phyloP scores from a whole-genome alignment of 53 echinoderm and acorn worm species.

The Echinometra lucunter region DNA sequence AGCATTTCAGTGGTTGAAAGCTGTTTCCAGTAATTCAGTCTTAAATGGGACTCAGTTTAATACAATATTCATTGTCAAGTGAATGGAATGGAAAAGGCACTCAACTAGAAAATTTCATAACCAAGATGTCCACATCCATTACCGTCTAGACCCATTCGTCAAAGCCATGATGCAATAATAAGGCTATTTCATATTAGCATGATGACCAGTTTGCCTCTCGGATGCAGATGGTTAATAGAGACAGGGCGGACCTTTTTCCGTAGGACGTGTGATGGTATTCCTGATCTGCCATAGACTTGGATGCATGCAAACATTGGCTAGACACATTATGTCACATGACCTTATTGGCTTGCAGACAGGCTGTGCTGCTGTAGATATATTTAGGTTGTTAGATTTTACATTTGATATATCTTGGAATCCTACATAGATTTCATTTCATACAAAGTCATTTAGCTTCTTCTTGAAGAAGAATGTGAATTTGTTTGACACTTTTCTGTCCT shows the following conservation, averaged over 20 bases:
- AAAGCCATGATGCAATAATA: neutral
- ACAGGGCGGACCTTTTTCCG: neutral
- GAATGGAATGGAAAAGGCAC: constrained; percentile 27
- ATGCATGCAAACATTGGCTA: constrained; percentile 56
- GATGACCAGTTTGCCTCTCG: constrained; percentile 20
- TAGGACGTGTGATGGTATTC: constrained; percentile 2
- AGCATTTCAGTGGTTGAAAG: neutral
- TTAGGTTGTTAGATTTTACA: neutral
- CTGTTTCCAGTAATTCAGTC: neutral
- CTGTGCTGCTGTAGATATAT: neutral
- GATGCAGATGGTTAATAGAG: neutral
- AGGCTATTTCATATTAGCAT: neutral
- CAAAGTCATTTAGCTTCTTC: neutral
- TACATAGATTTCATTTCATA: neutral
- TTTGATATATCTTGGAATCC: neutral
- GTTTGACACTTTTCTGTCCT: too few species aligned
- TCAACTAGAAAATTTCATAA: constrained; percentile 27
- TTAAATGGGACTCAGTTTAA: neutral
- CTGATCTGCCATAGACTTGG: neutral
- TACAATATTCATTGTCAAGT: neutral
- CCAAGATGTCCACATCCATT: constrained; percentile 37
- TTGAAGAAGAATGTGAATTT: neutral
- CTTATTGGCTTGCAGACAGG: neutral
- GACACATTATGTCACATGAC: constrained; percentile 41
- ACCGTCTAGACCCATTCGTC: constrained; percentile 7